Evolutionary conservation across 2,113 vertebrate species (phyloP).

Genomic region (Haliaeetus leucogaster): DNA sequence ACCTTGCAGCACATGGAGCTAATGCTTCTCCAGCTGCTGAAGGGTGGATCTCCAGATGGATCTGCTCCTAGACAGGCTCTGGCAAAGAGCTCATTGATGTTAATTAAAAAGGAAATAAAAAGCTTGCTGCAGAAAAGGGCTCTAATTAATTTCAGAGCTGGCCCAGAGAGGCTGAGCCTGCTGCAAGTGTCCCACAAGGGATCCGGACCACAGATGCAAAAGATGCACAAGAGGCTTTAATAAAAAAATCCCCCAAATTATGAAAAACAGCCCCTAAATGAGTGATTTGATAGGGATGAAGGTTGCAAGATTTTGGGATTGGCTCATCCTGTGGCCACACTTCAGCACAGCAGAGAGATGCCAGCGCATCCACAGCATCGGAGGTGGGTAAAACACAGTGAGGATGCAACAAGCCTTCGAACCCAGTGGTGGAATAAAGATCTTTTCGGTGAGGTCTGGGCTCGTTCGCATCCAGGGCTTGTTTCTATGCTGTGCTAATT

Average conservation of each 20-base stretch:
- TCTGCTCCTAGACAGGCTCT: not conserved
- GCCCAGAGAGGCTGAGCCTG: not conserved
- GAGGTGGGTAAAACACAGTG: too few species aligned
- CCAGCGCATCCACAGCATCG: accelerated
- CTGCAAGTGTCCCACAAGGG: not conserved
- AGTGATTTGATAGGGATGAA: not conserved
- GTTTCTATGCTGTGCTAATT: not conserved
- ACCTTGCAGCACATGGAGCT: not conserved
- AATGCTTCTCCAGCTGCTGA: not conserved
- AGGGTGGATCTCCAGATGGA: not conserved
- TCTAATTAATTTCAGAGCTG: not conserved
- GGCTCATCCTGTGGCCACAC: too few species aligned
- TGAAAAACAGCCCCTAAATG: not conserved
- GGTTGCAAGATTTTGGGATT: not conserved
- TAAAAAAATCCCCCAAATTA: too few species aligned
- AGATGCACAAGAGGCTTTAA: not conserved
- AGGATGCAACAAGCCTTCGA: not conserved
- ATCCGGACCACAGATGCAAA: not conserved
- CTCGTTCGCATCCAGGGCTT: accelerated
- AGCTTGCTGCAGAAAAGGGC: not conserved
- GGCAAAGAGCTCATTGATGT: not conserved
- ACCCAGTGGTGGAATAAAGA: not conserved
- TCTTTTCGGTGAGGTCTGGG: not conserved
- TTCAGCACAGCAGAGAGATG: too few species aligned
- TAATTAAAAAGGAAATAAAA: not conserved